phyloP scores from a whole-genome alignment of 2,113 vertebrate species.

The Bungarus multicinctus region DNA sequence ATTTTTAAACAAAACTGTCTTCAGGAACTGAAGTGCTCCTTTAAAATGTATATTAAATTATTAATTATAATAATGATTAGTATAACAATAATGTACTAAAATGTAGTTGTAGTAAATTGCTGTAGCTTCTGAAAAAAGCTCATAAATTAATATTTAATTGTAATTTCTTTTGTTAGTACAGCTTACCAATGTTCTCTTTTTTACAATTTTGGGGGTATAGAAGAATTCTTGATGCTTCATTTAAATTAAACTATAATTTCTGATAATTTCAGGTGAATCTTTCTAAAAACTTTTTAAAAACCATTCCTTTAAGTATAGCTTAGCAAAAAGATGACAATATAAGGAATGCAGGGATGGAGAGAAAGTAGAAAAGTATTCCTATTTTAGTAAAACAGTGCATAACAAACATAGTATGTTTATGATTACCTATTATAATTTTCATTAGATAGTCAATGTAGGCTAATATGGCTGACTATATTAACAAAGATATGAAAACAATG shows the following conservation, averaged over 20 bases:
- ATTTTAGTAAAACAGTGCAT: neutral
- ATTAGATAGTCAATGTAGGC: neutral
- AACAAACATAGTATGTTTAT: neutral
- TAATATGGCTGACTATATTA: conserved; percentile 3
- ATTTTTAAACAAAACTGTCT: neutral
- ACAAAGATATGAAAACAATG: neutral
- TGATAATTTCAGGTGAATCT: neutral
- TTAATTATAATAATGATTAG: neutral
- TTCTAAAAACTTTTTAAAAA: neutral
- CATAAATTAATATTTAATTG: neutral
- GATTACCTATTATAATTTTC: neutral
- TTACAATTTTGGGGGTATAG: neutral
- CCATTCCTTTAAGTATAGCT: rapidly evolving
- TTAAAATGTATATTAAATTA: neutral
- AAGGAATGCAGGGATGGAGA: neutral
- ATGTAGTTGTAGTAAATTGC: neutral
- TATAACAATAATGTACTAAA: neutral
- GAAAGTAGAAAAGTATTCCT: rapidly evolving
- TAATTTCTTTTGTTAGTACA: neutral
- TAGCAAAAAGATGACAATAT: neutral
- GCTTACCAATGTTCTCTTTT: neutral
- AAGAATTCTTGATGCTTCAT: neutral
- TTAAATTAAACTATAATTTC: neutral
- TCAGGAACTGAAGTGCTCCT: neutral
- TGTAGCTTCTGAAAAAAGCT: neutral